Percentiles rank a stretch among this genome's conserved stretches.
These are phyloP conservation scores for Microplitis deprimator DNA, from an alignment of 2,888 invertebrate species.

Conservation along the genomic window DNA sequence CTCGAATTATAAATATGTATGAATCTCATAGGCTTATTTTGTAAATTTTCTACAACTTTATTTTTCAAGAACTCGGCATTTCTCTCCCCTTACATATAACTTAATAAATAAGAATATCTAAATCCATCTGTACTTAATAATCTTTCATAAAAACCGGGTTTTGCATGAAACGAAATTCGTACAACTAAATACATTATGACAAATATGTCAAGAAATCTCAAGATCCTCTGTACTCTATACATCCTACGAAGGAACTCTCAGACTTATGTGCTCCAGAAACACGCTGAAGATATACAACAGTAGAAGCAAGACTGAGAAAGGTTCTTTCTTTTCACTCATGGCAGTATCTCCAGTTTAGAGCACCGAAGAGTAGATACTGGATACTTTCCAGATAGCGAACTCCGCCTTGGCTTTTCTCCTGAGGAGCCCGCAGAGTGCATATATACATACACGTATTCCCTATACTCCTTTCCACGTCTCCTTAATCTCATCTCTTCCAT, in stretches of 20 bases:
- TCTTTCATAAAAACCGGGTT: too few species aligned
- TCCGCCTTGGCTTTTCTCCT: slow-evolving; percentile 25
- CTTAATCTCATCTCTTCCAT: slow-evolving; percentile 23
- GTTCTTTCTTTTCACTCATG: slow-evolving; percentile 1
- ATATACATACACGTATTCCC: slow-evolving; percentile 12
- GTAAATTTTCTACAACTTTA: too few species aligned
- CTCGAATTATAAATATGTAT: too few species aligned
- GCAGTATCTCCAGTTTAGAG: neutral
- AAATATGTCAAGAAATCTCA: neutral
- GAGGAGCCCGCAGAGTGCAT: neutral
- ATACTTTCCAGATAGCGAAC: slow-evolving; percentile 26
- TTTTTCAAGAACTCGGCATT: too few species aligned
- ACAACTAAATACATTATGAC: too few species aligned
- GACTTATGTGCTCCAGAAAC: neutral
- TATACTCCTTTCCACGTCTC: slow-evolving; percentile 15
- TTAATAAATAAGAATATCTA: too few species aligned
- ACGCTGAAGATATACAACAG: neutral
- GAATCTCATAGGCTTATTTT: too few species aligned
- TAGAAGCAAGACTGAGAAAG: neutral
- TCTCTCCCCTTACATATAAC: too few species aligned
- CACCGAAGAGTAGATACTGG: slow-evolving; percentile 15
- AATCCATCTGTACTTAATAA: too few species aligned
- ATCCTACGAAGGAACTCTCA: neutral
- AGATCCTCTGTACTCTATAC: too few species aligned
- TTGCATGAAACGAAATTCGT: too few species aligned